phyloP scores from a whole-genome alignment of 2,888 invertebrate species.

The Melangyna quadrimaculata region DNA sequence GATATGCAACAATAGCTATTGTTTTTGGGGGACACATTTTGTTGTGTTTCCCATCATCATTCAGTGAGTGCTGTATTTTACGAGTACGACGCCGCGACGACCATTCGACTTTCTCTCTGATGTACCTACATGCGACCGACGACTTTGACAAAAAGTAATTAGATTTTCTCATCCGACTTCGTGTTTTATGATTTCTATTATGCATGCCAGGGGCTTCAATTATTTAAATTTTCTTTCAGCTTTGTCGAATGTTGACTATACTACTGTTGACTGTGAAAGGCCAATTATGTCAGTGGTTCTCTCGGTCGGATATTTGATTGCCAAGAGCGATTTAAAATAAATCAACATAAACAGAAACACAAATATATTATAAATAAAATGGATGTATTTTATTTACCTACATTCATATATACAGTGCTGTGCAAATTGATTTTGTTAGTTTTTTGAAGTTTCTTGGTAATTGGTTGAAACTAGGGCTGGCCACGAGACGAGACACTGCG shows the following conservation, averaged over 20 bases:
- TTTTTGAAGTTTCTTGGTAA: too few relatives aligned
- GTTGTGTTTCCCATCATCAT: constrained; percentile 6
- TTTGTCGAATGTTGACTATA: background rate
- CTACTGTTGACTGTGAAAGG: background rate
- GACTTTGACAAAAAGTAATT: constrained; percentile 61
- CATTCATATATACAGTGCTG: background rate
- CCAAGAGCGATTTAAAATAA: constrained; percentile 59
- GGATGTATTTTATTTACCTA: background rate
- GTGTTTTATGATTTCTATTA: constrained; percentile 35
- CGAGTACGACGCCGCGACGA: background rate
- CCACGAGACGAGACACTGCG: too few relatives aligned
- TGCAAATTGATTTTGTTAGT: background rate
- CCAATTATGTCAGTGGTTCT: constrained; percentile 47
- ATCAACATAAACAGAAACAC: constrained; percentile 30
- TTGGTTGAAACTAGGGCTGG: too few relatives aligned
- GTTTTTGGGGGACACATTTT: constrained; percentile 12
- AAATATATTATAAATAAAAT: background rate
- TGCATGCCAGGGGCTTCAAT: constrained; percentile 1
- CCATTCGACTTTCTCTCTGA: background rate
- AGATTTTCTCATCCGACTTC: constrained; percentile 46
- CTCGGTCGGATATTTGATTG: constrained; percentile 41
- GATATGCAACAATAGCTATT: constrained; percentile 38
- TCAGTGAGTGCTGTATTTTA: background rate
- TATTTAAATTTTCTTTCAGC: constrained; percentile 10
- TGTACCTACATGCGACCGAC: background rate